Base-by-base conservation (phyloP, 1,140 invertebrate species). In the Vanessa tameamea region DNA sequence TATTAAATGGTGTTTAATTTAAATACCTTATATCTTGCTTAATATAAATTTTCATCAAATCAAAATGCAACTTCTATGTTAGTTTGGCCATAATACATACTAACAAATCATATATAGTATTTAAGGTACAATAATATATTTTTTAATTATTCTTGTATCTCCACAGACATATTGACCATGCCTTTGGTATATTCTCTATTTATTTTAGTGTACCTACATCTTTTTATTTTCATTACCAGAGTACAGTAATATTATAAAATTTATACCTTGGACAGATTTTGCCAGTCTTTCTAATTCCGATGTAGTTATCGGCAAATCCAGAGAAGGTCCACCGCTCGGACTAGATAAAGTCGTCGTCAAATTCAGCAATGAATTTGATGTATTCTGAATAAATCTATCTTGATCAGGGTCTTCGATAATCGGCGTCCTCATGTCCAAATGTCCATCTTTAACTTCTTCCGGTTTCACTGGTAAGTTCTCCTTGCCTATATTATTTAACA, bases 231-330 rank as follows among this genome's bases (percentile, higher is more conserved):
- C 9, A 43, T 43, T 43, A 43, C 12, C 13, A 51, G 12, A 51
- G 0, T 51, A 51, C 7, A 43, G 14, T 15, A 13, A 51, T n/a
- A 51, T 51, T 51, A 12, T 5, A 51, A 51, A 51, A n/a, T 14
- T 50, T 23, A 23, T 76, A 92, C 92, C 87, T 87, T 92, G 87
- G 4, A 92, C 89, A 66, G 85, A 81, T 71, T 87, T 88, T 4
- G 90, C 86, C 8, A 92, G 74, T 31, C 83, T 78, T 47, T 93
- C 91, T 69, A 93, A 66, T 37, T 92, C 92, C 0, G 86, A 82
- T 0, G 82, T 89, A 43, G 81, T 89, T 48, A 92, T 87, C 2
- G 91, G 91, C 59, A 93, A 68, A 6, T 93, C 91, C n/a, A 93
- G 48, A 4, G 88, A 83, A 0, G 84, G 57, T n/a, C 57, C 78